Evolutionary conservation across 2,797 vertebrate species (phyloP).

Genomic region (Heliangelus exortis): DNA sequence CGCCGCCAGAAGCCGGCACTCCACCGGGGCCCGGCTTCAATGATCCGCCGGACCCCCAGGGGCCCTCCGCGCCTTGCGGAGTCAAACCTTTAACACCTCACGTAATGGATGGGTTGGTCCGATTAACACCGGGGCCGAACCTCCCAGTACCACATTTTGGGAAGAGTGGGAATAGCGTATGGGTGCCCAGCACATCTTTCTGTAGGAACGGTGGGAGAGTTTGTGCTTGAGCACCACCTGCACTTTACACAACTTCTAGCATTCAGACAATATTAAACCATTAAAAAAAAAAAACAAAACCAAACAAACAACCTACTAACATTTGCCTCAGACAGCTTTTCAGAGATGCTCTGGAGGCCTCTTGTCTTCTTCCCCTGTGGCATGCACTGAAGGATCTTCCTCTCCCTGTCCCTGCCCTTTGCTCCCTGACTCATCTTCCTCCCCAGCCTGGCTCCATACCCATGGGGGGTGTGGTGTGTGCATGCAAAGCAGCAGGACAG

Average conservation of each 20-base stretch:
- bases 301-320: neutral
- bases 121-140: too few relatives aligned
- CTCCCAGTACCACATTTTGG: rapidly evolving
- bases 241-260: neutral
- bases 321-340: neutral
- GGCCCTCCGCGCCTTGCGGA: neutral
- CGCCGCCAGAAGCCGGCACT: neutral
- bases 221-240: neutral
- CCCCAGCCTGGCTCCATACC: neutral
- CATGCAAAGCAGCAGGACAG: neutral
- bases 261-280: rapidly evolving
- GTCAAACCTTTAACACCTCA: neutral
- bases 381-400: rapidly evolving
- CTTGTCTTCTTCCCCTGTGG: neutral
- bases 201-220: rapidly evolving
- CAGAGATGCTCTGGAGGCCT: neutral
- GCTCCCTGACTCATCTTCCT: neutral
- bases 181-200: rapidly evolving
- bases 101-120: neutral
- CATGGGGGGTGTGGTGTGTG: neutral
- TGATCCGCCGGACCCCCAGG: rapidly evolving
- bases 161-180: rapidly evolving
- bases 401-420: neutral
- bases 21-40: neutral
- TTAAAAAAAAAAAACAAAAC: neutral